Evolutionary conservation across 2,888 invertebrate genomes (phyloP), one percentile per base, ranked within the genome.

Genomic region (Clistopyga incitator): DNA sequence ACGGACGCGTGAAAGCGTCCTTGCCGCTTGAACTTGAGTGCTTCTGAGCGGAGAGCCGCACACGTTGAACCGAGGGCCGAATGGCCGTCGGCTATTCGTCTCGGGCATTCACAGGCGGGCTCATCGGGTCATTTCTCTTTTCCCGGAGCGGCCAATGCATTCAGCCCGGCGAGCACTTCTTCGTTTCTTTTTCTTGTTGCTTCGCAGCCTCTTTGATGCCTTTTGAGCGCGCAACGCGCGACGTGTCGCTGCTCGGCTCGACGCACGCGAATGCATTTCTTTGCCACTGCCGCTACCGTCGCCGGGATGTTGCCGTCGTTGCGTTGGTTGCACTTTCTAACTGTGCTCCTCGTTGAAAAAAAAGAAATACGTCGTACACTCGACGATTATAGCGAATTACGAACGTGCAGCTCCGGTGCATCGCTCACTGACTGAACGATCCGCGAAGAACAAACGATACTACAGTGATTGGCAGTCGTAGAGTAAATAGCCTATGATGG

Each of bases 11-110:
- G 91, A 92, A 91, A 91, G 91, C 88, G 92, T 90, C 92, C 92
- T 92, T 92, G 92, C 87, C 88, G 87, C 88, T 90, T 92, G 92
- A 92, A 92, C 92, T 92, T 92, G 91, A 79, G 78, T 76, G 59
- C 78, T 81, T 64, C 47, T 34, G 65, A 77, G 85, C 68, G 75
- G 59, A 45, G 78, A 71, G 77, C 81, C 4, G 10, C 84, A 84
- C 84, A 85, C 85, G 82, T 81, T 80, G 78, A 77, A 61, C 77
- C 61, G 38, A 59, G 29, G 59, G 71, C 68, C 68, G 68, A 71
- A 74, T 47, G 23, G 52, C 59, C 67, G 70, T 74, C 75, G 61
- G 61, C 74, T 10, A 61, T 45, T 74, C 61, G 45, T 56, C 52
- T 50, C 25, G 52, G 29, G 29, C 54, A 23, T 42, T 64, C 59